phyloP scores from a whole-genome alignment of 2,113 vertebrate species.

The Aegotheles bennettii region DNA sequence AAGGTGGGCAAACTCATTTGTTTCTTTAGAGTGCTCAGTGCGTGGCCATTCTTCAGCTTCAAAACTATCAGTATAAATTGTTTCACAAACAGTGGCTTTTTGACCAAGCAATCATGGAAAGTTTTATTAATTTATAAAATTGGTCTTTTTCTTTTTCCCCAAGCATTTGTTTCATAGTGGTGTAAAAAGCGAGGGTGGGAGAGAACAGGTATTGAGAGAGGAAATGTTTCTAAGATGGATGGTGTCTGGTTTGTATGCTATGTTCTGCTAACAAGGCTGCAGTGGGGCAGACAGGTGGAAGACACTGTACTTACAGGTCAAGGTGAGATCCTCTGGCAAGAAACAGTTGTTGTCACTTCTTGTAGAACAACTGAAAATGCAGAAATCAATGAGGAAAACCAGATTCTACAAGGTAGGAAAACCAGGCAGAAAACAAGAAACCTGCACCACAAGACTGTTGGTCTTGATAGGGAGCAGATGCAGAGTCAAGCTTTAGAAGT shows the following conservation, averaged over 20 bases:
- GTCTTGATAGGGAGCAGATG: neutral
- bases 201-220: neutral
- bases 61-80: neutral
- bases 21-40: neutral
- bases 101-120: neutral
- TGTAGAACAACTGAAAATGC: neutral
- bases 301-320: neutral
- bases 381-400: neutral
- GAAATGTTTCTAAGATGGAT: neutral
- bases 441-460: neutral
- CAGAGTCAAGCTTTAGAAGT: neutral
- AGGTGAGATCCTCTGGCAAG: neutral
- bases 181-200: neutral
- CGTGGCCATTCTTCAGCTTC: neutral
- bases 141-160: too few species aligned
- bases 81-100: neutral
- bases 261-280: neutral
- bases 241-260: neutral
- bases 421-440: neutral
- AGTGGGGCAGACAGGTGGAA: neutral
- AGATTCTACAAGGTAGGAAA: neutral
- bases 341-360: neutral
- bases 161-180: accelerated
- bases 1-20: neutral
- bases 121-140: neutral